These are phyloP conservation scores for Lasioglossum zephyrum DNA, from an alignment of 2,888 invertebrate species.

Conservation along the genomic window DNA sequence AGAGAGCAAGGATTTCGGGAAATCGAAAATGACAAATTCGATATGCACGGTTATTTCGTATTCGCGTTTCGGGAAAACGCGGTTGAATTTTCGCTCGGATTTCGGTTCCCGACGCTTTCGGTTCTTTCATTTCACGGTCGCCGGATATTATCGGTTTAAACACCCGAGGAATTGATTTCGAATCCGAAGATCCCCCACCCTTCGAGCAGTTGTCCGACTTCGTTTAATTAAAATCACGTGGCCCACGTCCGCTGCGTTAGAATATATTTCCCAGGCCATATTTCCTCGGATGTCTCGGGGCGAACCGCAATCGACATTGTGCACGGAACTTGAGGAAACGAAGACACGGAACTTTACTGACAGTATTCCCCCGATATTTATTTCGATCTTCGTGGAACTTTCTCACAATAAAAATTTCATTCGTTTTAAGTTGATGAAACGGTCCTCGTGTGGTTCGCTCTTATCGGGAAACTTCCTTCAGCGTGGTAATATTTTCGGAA, in stretches of 20 bases:
- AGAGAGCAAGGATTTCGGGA: constrained; percentile 51
- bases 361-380: constrained; percentile 32
- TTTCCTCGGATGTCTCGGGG: neutral
- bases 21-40: constrained; percentile 71
- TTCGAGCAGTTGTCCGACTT: neutral
- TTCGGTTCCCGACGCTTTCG: constrained; percentile 33
- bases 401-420: constrained; percentile 47
- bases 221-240: constrained; percentile 3
- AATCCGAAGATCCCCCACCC: neutral
- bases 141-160: constrained; percentile 13
- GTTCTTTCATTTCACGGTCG: constrained; percentile 26
- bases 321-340: neutral
- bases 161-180: constrained; percentile 28
- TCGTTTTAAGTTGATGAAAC: constrained; percentile 51
- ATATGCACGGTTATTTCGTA: constrained; percentile 61
- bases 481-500: constrained; percentile 44
- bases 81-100: constrained; percentile 48
- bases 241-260: neutral
- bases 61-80: constrained; percentile 54
- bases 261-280: neutral
- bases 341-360: constrained; percentile 18
- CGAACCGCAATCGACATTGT: constrained; percentile 22
- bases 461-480: constrained; percentile 45
- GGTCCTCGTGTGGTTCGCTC: constrained; percentile 27
- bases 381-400: constrained; percentile 45